These are phyloP conservation scores for Diaperis boleti DNA, from an alignment of 2,888 invertebrate species.

Conservation along the genomic window DNA sequence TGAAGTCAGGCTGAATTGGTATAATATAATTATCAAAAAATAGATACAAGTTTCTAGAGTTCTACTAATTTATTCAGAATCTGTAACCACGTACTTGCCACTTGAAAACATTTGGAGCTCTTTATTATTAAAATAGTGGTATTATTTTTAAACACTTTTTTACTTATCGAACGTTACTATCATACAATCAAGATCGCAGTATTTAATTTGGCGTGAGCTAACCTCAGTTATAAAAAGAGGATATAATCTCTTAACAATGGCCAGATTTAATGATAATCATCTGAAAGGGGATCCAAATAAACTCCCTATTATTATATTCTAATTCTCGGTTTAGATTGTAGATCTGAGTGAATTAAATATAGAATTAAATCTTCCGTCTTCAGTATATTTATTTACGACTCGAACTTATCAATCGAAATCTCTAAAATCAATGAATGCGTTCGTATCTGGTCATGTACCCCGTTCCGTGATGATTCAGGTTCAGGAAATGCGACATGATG, in stretches of 20 bases:
- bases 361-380: constrained; percentile 2
- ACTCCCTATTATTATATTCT: constrained; percentile 38
- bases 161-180: neutral
- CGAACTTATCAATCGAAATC: neutral
- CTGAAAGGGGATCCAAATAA: constrained; percentile 37
- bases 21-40: too few relatives aligned
- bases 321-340: constrained; percentile 28
- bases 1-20: too few relatives aligned
- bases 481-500: constrained; percentile 9
- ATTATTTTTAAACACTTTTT: too few relatives aligned
- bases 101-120: too few relatives aligned
- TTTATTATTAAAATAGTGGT: too few relatives aligned
- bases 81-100: too few relatives aligned
- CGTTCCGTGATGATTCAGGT: constrained; percentile 7
- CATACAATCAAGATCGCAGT: constrained; percentile 33
- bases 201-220: constrained; percentile 41
- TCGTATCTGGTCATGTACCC: neutral
- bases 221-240: constrained; percentile 24
- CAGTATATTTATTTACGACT: neutral
- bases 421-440: neutral
- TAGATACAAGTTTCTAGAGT: too few relatives aligned
- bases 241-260: constrained; percentile 38
- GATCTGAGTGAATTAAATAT: constrained; percentile 16
- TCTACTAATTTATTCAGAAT: too few relatives aligned
- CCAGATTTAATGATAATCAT: constrained; percentile 40